A percentile compares a stretch with the other conserved stretches of the same genome.
Conservation (phyloP, 2,113 vertebrate genomes). For the Crocuta crocuta region DNA sequence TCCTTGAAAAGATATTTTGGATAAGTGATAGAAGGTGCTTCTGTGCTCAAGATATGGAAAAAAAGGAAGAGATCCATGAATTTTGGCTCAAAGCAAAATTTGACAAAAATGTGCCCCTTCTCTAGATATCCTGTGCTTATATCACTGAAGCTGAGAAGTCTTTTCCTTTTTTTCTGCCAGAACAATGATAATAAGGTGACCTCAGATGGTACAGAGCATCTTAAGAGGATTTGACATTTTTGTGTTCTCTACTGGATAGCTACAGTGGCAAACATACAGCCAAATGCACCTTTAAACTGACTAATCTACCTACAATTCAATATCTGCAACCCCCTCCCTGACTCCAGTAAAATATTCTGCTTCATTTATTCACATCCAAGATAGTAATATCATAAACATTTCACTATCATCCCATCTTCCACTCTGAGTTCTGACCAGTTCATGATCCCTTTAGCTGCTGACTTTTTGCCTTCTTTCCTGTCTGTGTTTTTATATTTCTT, state of each 20-base stretch:
- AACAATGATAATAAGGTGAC: not conserved
- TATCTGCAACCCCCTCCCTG: not conserved
- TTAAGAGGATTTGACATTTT: not conserved
- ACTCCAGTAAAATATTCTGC: not conserved
- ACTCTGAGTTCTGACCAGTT: not conserved
- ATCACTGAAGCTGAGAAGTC: not conserved
- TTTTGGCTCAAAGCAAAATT: not conserved
- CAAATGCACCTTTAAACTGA: not conserved
- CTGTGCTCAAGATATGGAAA: not conserved
- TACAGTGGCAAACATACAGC: not conserved
- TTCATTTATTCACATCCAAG: not conserved
- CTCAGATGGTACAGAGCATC: not conserved
- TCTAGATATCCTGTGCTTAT: not conserved
- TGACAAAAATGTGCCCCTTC: not conserved
- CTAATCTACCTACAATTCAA: not conserved
- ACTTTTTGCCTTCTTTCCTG: slow-evolving; percentile 48
- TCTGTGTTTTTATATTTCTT: not conserved
- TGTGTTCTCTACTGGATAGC: not conserved
- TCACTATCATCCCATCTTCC: not conserved
- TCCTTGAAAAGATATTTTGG: not conserved
- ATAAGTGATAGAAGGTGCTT: not conserved
- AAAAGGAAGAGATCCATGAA: not conserved
- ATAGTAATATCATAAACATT: not conserved
- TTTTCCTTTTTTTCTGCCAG: not conserved
- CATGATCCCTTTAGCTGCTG: not conserved